Evolutionary conservation across 2,113 vertebrate genomes (phyloP).

Genomic region (Bombycilla garrulus): DNA sequence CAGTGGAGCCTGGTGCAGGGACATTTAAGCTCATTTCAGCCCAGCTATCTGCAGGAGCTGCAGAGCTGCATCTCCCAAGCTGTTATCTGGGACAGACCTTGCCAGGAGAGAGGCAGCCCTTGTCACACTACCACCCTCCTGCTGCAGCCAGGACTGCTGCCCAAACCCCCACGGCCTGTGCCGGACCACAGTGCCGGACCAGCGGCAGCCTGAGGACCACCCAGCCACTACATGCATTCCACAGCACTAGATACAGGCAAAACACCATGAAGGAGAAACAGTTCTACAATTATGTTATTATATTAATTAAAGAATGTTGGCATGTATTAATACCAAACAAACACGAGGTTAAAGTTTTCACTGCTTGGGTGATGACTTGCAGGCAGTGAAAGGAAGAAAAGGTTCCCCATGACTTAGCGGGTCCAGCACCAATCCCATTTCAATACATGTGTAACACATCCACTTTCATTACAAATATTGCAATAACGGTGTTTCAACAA

Average conservation of each 20-base stretch:
- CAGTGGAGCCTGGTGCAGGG: background rate
- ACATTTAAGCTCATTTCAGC: background rate
- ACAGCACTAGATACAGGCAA: background rate
- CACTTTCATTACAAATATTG: background rate
- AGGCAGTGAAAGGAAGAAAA: background rate
- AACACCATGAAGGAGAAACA: background rate
- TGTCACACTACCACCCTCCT: rapidly evolving
- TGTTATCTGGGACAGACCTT: rapidly evolving
- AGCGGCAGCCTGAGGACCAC: rapidly evolving
- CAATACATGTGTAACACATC: background rate
- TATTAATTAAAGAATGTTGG: background rate
- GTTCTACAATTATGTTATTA: background rate
- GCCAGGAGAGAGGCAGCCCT: background rate
- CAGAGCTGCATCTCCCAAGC: background rate
- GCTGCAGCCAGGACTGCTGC: background rate
- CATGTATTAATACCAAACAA: background rate
- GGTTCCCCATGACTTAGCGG: background rate
- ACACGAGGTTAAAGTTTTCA: background rate
- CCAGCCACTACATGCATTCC: background rate
- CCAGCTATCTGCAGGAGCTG: background rate
- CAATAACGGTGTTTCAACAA: background rate
- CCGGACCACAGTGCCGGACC: rapidly evolving
- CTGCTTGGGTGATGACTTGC: background rate
- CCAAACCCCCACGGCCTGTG: rapidly evolving
- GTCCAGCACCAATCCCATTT: background rate